phyloP scores from a whole-genome alignment of 2,113 vertebrate species.

The Bostrychus sinensis region DNA sequence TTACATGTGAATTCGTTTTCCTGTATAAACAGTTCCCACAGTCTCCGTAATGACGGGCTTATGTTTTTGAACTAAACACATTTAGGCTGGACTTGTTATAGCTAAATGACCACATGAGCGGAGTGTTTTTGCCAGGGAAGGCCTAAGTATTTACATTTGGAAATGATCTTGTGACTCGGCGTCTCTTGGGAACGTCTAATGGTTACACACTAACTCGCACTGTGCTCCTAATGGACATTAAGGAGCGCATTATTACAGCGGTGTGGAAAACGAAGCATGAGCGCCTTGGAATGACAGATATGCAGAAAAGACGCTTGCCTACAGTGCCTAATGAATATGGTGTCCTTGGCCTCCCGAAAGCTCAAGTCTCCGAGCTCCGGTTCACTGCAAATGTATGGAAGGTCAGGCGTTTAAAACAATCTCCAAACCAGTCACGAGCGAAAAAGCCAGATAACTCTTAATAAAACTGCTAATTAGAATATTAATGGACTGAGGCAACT shows the following conservation, averaged over 20 bases:
- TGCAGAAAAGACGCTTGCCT: constrained; percentile 4
- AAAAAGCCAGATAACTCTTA: constrained; percentile 44
- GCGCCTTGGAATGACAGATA: constrained; percentile 2
- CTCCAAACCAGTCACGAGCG: not conserved
- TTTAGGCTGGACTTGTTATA: constrained; percentile 17
- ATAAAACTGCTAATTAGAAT: constrained; percentile 52
- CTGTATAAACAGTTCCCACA: constrained; percentile 9
- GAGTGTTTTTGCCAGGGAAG: constrained; percentile 20
- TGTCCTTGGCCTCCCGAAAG: not conserved
- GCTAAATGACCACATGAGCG: constrained; percentile 14
- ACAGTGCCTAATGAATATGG: not conserved
- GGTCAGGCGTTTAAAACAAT: constrained; percentile 27
- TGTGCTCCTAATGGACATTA: constrained; percentile 25
- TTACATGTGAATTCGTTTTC: constrained; percentile 5
- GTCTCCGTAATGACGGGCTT: constrained; percentile 12
- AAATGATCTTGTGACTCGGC: constrained; percentile 29
- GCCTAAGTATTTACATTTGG: constrained; percentile 22
- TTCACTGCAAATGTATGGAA: not conserved
- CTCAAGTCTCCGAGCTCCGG: not conserved
- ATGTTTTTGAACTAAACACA: constrained; percentile 17
- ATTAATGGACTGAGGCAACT: constrained; percentile 50
- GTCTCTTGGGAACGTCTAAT: constrained; percentile 22
- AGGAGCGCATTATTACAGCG: constrained; percentile 7
- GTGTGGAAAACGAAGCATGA: constrained; percentile 8
- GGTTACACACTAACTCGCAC: constrained; percentile 25